phyloP scores from a whole-genome alignment of 1,140 invertebrate species.

The Zeugodacus cucurbitae region DNA sequence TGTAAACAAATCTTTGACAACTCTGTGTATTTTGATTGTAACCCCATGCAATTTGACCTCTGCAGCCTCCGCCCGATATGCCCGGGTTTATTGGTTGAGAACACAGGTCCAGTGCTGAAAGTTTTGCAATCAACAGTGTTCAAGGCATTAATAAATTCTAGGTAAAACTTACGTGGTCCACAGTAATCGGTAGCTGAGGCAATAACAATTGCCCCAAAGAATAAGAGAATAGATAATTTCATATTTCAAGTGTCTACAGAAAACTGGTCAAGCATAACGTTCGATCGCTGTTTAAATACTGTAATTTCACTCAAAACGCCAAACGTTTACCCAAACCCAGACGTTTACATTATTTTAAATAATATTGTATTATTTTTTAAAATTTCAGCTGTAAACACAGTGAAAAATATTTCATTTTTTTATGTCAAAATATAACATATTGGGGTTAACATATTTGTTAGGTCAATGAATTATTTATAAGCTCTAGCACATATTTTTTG shows the following conservation, averaged over 20 bases:
- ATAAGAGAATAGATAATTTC: not conserved
- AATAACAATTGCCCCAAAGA: not conserved
- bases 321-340: no score
- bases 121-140: no score
- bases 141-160: not conserved
- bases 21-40: not conserved
- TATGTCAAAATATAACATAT: no score
- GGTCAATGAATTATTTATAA: no score
- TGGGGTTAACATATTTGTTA: no score
- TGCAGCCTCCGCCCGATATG: not conserved
- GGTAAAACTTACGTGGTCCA: not conserved
- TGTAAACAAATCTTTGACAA: not conserved
- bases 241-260: not conserved
- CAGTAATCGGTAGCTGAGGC: not conserved
- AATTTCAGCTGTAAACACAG: no score
- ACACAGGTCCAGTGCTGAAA: no score
- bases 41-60: not conserved
- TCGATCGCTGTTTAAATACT: not conserved
- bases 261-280: no score
- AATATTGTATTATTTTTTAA: no score
- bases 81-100: not conserved
- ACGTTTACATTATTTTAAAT: no score
- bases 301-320: not conserved
- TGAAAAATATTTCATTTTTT: no score
- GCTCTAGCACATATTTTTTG: no score